Percentiles rank a stretch among this genome's conserved stretches.
Evolutionary conservation across 2,113 vertebrate species (phyloP).

Genomic region (Raphicerus campestris): DNA sequence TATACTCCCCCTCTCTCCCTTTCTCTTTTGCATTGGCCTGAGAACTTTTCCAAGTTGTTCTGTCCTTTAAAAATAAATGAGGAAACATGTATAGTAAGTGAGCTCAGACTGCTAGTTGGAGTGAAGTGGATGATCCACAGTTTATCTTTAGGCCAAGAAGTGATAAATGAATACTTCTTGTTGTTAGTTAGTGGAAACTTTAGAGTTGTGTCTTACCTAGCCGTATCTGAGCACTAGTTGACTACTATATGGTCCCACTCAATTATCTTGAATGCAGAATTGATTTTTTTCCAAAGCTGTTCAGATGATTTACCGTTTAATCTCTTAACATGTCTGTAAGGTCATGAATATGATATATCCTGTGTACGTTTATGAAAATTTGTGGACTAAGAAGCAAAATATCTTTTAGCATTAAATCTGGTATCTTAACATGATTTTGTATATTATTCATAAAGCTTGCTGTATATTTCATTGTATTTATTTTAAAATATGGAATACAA

Average conservation of each 20-base stretch:
- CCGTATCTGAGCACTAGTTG: background rate
- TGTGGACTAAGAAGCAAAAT: background rate
- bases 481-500: background rate
- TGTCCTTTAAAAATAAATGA: background rate
- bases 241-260: background rate
- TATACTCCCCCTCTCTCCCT: background rate
- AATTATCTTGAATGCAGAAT: background rate
- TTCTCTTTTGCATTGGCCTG: background rate
- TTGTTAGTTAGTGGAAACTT: background rate
- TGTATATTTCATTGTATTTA: background rate
- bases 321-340: background rate
- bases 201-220: background rate
- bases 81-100: background rate
- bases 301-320: background rate
- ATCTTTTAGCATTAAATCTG: background rate
- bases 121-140: background rate
- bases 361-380: background rate
- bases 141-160: background rate
- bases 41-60: background rate
- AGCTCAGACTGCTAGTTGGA: background rate
- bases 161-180: background rate
- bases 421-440: background rate
- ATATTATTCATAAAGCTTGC: background rate
- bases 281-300: background rate
- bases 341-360: background rate